A percentile compares a stretch with the other conserved stretches of the same genome.
phyloP scores from a whole-genome alignment of 2,113 vertebrate genomes.

The Alligator mississippiensis region DNA sequence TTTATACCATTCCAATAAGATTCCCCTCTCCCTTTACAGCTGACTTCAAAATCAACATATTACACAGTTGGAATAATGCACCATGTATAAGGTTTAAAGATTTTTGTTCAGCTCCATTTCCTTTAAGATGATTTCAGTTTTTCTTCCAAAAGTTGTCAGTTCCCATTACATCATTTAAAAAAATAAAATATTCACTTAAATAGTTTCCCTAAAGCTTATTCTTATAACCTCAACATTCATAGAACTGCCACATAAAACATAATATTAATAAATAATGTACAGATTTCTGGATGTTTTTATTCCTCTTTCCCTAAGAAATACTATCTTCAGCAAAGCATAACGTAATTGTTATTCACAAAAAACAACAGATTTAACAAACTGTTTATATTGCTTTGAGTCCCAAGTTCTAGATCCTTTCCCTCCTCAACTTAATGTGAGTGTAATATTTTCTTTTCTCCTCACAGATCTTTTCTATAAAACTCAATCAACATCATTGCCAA shows the following conservation, averaged over 20 bases:
- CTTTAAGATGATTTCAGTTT: constrained; percentile 2
- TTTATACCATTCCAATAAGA: neutral
- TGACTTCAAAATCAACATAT: neutral
- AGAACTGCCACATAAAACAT: neutral
- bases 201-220: neutral
- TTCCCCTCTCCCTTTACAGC: neutral
- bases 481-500: neutral
- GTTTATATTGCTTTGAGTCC: neutral
- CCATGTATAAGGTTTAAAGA: neutral
- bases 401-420: neutral
- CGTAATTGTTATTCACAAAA: neutral
- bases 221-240: neutral
- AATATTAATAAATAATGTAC: neutral
- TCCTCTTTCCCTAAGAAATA: neutral
- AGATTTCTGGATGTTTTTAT: neutral
- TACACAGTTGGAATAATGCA: neutral
- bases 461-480: neutral
- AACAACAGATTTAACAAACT: neutral
- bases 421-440: neutral
- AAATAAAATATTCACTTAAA: constrained; percentile 6
- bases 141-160: neutral
- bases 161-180: constrained; percentile 6
- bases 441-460: neutral
- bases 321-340: neutral
- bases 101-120: neutral